phyloP scores from a whole-genome alignment of 2,888 invertebrate species.

The Polydrusus pterygomalis region DNA sequence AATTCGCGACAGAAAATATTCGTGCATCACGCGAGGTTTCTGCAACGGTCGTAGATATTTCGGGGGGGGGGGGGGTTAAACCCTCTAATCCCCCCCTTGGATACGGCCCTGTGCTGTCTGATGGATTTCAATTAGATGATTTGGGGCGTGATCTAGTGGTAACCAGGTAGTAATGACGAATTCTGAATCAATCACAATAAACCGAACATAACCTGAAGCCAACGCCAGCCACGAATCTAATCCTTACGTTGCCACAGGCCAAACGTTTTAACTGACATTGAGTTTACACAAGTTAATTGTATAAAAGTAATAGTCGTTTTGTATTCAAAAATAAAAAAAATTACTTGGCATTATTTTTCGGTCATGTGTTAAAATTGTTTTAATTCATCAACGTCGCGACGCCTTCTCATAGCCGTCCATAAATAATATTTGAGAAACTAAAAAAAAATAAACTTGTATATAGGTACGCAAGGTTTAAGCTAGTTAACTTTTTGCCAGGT shows the following conservation, averaged over 20 bases:
- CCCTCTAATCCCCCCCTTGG: too few species aligned
- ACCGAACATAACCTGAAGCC: too few species aligned
- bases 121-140: too few species aligned
- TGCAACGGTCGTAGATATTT: too few species aligned
- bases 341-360: conserved; percentile 1
- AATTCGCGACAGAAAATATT: too few species aligned
- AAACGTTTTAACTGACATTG: neutral
- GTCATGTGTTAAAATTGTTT: conserved; percentile 3
- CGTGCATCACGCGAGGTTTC: too few species aligned
- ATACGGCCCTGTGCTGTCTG: too few species aligned
- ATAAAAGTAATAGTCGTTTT: conserved; percentile 6
- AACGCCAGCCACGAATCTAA: neutral
- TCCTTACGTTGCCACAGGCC: neutral
- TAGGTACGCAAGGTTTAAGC: neutral
- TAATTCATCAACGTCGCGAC: conserved; percentile 14
- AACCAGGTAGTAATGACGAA: neutral
- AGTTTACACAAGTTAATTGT: neutral
- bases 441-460: neutral
- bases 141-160: too few species aligned
- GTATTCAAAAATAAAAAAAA: conserved; percentile 10
- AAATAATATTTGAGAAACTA: neutral
- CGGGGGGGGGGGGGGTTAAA: too few species aligned
- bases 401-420: neutral
- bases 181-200: neutral
- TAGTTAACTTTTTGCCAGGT: conserved; percentile 12